phyloP scores from a whole-genome alignment of 2,797 vertebrate genomes.

The Smutsia temminckii region DNA sequence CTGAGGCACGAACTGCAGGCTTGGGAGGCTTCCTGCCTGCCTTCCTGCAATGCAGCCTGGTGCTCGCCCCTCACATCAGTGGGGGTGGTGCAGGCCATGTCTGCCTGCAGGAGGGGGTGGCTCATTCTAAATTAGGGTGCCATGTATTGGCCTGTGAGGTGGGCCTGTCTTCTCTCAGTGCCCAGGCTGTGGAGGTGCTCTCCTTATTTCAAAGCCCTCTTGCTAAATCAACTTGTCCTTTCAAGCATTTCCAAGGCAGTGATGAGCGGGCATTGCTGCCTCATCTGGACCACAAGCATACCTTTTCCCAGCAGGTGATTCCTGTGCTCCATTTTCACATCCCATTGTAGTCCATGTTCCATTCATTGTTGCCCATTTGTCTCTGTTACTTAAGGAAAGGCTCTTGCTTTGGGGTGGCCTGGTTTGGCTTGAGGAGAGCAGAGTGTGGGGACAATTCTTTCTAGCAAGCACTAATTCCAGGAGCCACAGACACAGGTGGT shows the following conservation, averaged over 20 bases:
- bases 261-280: neutral
- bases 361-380: neutral
- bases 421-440: neutral
- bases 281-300: neutral
- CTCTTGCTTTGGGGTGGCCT: neutral
- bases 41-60: neutral
- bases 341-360: neutral
- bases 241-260: neutral
- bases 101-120: neutral
- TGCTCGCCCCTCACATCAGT: accelerated
- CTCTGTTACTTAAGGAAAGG: neutral
- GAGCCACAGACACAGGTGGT: neutral
- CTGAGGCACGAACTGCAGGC: neutral
- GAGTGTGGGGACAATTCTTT: neutral
- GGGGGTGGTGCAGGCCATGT: accelerated
- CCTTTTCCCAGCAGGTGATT: neutral
- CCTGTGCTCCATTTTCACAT: neutral
- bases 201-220: neutral
- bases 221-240: neutral
- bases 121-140: neutral
- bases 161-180: neutral
- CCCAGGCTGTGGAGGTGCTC: too few species aligned
- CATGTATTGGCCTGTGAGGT: neutral
- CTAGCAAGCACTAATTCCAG: neutral
- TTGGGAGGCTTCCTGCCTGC: too few species aligned